Percentiles rank a stretch among this genome's conserved stretches.
Conservation (phyloP, 2,888 invertebrate genomes). For the Ennomos erosarius region DNA sequence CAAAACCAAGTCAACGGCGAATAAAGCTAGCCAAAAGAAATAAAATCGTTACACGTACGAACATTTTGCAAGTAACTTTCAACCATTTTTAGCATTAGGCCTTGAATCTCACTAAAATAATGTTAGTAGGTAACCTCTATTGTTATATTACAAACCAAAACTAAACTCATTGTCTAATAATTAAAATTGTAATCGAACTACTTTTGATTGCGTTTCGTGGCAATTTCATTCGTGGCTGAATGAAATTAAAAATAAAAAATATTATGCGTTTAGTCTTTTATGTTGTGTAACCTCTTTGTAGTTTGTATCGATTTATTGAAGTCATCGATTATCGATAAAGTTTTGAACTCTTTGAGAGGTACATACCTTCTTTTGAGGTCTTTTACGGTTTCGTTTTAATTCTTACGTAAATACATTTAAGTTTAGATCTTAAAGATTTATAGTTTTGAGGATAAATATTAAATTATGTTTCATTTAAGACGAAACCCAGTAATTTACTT, state of each 20-base stretch:
- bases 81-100: constrained; percentile 19
- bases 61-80: constrained; percentile 23
- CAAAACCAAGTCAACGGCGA: no score
- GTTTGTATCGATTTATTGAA: constrained; percentile 9
- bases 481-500: no score
- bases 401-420: neutral
- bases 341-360: no score
- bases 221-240: constrained; percentile 36
- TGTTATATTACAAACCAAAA: constrained; percentile 27
- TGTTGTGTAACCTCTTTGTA: constrained; percentile 29
- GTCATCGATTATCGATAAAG: no score
- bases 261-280: constrained; percentile 9
- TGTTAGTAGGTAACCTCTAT: constrained; percentile 25
- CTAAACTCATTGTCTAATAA: constrained; percentile 39
- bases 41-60: no score
- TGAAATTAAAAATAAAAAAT: constrained; percentile 32
- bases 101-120: constrained; percentile 31
- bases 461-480: no score
- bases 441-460: no score
- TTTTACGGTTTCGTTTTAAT: constrained; percentile 12
- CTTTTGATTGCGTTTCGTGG: constrained; percentile 21
- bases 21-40: neutral
- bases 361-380: no score
- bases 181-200: constrained; percentile 37
- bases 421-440: no score